phyloP scores from a whole-genome alignment of 2,797 vertebrate genomes.

The Craterocephalus amniculus region DNA sequence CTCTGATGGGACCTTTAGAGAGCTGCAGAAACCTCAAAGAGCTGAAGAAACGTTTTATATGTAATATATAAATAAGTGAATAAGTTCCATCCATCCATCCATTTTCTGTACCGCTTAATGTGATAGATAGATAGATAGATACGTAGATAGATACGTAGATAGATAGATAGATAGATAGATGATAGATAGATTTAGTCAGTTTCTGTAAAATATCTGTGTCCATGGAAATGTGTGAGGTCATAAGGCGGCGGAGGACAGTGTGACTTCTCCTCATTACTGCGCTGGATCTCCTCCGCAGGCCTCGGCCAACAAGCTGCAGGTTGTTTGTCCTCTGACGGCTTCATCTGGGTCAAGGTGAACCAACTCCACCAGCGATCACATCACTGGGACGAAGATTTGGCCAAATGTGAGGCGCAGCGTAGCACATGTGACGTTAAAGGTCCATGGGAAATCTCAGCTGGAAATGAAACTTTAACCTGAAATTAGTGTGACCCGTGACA shows the following conservation, averaged over 20 bases:
- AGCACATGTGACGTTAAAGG: conserved; percentile 5
- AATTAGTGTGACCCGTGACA: not conserved
- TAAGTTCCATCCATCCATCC: too few relatives aligned
- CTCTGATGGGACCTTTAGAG: too few relatives aligned
- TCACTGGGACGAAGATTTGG: not conserved
- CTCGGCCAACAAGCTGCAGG: not conserved
- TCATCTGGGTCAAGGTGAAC: conserved; percentile 55
- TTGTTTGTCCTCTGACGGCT: conserved; percentile 11
- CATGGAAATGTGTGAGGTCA: not conserved
- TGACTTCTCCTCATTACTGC: conserved; percentile 29
- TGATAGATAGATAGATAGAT: too few relatives aligned
- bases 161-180: too few relatives aligned
- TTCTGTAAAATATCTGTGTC: too few relatives aligned
- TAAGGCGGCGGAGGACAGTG: conserved; percentile 3
- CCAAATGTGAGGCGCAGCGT: not conserved
- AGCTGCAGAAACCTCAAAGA: too few relatives aligned
- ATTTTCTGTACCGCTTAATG: too few relatives aligned
- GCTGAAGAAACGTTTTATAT: too few relatives aligned
- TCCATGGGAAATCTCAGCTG: conserved; percentile 23
- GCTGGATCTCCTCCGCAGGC: conserved; percentile 27
- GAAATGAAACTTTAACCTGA: conserved; percentile 25
- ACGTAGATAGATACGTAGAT: too few relatives aligned
- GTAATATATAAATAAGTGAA: too few relatives aligned
- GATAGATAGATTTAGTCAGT: too few relatives aligned
- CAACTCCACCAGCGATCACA: not conserved